Conservation (phyloP, 2,888 invertebrate species). For the Micoletzkya japonica region DNA sequence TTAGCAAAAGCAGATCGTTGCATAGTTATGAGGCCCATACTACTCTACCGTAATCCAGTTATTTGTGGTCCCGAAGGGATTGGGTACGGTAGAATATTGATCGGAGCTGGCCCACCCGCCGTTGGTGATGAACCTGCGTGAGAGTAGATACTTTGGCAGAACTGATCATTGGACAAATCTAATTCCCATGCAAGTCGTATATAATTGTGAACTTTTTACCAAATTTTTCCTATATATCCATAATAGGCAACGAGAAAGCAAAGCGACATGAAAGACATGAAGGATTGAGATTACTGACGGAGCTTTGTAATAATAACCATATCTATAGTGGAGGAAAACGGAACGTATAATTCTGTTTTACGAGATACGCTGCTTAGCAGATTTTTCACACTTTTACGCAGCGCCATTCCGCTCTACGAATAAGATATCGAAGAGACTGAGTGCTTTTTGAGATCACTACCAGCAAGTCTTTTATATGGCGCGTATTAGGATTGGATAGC, state of each 20-base stretch:
- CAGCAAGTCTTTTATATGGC: background rate
- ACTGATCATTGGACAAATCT: too few species aligned
- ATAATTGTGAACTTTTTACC: background rate
- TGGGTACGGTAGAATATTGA: slow-evolving; percentile 26
- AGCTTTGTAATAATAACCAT: too few species aligned
- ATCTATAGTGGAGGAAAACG: too few species aligned
- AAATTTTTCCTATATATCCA: too few species aligned
- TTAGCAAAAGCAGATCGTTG: too few species aligned
- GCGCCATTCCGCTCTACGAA: background rate
- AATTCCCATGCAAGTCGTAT: background rate
- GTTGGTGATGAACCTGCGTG: slow-evolving; percentile 16
- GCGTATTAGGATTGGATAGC: too few species aligned
- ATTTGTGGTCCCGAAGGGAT: slow-evolving; percentile 27
- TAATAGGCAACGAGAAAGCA: too few species aligned
- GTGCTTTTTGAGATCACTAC: background rate
- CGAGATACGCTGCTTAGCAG: background rate
- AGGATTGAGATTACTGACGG: too few species aligned
- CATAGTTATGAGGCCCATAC: too few species aligned
- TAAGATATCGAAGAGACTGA: background rate
- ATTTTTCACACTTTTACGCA: background rate
- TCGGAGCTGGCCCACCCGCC: slow-evolving; percentile 25
- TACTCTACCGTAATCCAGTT: slow-evolving; percentile 23
- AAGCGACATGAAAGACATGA: too few species aligned
- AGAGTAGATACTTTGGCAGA: background rate
- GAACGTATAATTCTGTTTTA: too few species aligned